phyloP scores from a whole-genome alignment of 2,888 invertebrate species.

The Ophonus ardosiacus region DNA sequence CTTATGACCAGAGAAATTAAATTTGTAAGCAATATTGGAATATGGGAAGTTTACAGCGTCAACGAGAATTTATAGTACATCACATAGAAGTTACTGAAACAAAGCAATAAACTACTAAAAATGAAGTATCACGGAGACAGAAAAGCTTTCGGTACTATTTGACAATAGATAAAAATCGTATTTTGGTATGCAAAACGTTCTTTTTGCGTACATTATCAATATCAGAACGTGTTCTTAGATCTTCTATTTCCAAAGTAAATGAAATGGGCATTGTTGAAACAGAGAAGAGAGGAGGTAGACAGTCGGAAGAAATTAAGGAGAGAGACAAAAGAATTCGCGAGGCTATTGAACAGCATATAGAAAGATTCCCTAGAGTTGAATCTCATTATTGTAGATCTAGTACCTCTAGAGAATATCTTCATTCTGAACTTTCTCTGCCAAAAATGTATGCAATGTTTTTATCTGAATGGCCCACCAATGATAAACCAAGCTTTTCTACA shows the following conservation, averaged over 20 bases:
- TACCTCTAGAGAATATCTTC: conserved; percentile 7
- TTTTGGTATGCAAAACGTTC: conserved; percentile 59
- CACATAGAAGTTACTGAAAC: conserved; percentile 37
- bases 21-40: conserved; percentile 53
- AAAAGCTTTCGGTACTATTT: conserved; percentile 58
- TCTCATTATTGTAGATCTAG: neutral
- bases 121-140: conserved; percentile 53
- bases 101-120: conserved; percentile 61
- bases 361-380: neutral
- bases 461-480: neutral
- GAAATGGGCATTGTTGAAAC: conserved; percentile 35
- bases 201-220: conserved; percentile 62
- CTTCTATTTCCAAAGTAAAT: conserved; percentile 54
- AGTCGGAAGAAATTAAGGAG: neutral
- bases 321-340: neutral
- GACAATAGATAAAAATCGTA: conserved; percentile 7
- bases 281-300: conserved; percentile 49
- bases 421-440: neutral
- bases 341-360: conserved; percentile 1
- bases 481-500: conserved; percentile 4
- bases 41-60: conserved; percentile 53
- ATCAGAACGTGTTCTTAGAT: conserved; percentile 52
- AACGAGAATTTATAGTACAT: conserved; percentile 63
- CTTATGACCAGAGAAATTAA: conserved; percentile 48
- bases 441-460: conserved; percentile 3